These are phyloP conservation scores for Drosophila kurseongensis DNA, from an alignment of 1,140 invertebrate species.

Conservation along the genomic window DNA sequence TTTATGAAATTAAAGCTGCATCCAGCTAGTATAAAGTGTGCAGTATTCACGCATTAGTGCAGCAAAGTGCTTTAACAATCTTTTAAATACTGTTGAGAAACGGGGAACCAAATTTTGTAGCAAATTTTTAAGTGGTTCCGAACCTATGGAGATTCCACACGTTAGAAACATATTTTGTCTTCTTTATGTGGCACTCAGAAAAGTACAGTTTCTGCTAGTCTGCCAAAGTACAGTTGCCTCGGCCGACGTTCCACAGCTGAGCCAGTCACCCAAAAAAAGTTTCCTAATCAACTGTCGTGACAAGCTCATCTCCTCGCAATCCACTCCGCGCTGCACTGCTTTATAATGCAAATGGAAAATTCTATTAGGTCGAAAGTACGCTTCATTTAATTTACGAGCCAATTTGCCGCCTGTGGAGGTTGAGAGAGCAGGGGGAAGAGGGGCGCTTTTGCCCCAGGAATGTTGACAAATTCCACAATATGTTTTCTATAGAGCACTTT, in stretches of 20 bases:
- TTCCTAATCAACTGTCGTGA: constrained; percentile 36
- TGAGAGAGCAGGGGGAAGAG: background rate
- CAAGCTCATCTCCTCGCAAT: background rate
- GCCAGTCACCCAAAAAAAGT: background rate
- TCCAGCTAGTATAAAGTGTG: background rate
- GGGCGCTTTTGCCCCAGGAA: constrained; percentile 17
- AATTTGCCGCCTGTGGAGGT: constrained; percentile 53
- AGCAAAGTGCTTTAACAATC: too few species aligned
- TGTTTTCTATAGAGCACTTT: constrained; percentile 48
- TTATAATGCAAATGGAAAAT: constrained; percentile 71
- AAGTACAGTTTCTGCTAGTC: background rate
- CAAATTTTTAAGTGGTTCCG: too few species aligned
- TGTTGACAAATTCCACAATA: constrained; percentile 65
- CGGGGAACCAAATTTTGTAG: too few species aligned
- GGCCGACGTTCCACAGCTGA: background rate
- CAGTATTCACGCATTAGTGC: background rate
- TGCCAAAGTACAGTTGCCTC: constrained; percentile 15
- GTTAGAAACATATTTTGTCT: background rate
- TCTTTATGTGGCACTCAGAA: background rate
- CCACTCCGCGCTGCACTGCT: constrained; percentile 34
- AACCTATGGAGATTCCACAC: too few species aligned
- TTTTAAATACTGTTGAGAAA: too few species aligned
- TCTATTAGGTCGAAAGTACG: constrained; percentile 51
- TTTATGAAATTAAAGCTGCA: background rate
- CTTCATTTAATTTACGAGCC: constrained; percentile 71